phyloP scores from a whole-genome alignment of 1,140 invertebrate species.

The Popillia japonica region DNA sequence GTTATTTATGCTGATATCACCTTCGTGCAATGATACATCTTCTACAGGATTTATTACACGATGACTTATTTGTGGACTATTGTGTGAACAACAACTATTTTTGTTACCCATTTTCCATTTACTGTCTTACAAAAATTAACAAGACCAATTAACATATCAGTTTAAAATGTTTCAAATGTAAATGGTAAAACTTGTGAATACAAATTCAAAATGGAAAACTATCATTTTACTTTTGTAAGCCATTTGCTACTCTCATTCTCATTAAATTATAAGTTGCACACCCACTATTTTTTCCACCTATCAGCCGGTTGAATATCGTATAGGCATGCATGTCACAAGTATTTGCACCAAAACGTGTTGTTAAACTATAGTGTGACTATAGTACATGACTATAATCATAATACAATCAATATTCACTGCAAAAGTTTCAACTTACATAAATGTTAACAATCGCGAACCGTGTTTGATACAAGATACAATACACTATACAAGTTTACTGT shows the following conservation, averaged over 20 bases:
- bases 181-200: not conserved
- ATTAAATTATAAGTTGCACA: not conserved
- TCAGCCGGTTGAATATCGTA: not conserved
- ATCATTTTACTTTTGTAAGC: not conserved
- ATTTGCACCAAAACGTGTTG: not conserved
- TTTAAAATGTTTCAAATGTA: not conserved
- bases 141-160: not conserved
- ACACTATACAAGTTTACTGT: no score
- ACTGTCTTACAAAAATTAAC: not conserved
- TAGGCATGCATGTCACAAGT: not conserved
- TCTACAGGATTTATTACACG: constrained; percentile 64
- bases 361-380: not conserved
- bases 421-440: not conserved
- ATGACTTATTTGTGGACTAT: constrained; percentile 66
- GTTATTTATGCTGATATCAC: constrained; percentile 84
- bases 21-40: constrained; percentile 72
- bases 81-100: constrained; percentile 79
- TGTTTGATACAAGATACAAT: not conserved
- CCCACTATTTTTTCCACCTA: constrained; percentile 2
- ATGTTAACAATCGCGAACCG: not conserved
- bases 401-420: no score
- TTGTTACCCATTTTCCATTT: constrained; percentile 73
- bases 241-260: not conserved
- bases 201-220: not conserved
- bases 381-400: no score